Percentiles rank a stretch among this genome's conserved stretches.
Evolutionary conservation across 2,888 invertebrate species (phyloP).

Genomic region (Pheosia gnoma): DNA sequence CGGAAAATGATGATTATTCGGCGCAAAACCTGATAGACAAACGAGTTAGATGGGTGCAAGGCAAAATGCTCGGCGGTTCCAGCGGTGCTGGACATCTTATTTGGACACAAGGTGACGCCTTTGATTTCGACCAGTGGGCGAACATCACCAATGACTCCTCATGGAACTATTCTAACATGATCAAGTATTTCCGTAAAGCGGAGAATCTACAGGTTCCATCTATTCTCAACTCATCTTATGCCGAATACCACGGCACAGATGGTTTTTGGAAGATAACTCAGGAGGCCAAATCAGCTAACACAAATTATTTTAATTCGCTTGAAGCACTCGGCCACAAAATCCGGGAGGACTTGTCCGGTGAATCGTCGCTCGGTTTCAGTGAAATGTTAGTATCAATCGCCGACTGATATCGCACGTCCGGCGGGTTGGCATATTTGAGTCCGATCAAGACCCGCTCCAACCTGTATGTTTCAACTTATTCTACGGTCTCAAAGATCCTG

Average conservation of each 20-base stretch:
- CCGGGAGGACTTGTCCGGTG: slow-evolving; percentile 34
- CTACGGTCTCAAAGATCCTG: not conserved
- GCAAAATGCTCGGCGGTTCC: slow-evolving; percentile 18
- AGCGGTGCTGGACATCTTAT: slow-evolving; percentile 11
- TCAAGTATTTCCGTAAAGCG: slow-evolving; percentile 16
- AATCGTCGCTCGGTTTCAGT: slow-evolving; percentile 30
- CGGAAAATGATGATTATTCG: slow-evolving; percentile 6
- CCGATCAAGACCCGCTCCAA: not conserved
- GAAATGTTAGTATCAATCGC: slow-evolving; percentile 33
- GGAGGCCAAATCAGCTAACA: slow-evolving; percentile 14
- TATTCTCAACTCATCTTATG: slow-evolving; percentile 14
- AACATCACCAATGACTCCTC: slow-evolving; percentile 9
- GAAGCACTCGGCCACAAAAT: slow-evolving; percentile 20
- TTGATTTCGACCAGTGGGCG: slow-evolving; percentile 12
- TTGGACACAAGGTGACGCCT: not conserved
- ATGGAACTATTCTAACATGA: slow-evolving; percentile 13
- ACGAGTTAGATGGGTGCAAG: slow-evolving; percentile 2
- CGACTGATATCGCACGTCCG: not conserved
- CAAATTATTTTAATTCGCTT: slow-evolving; percentile 21
- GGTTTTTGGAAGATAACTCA: slow-evolving; percentile 30
- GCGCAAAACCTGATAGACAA: slow-evolving; percentile 4
- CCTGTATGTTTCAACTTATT: not conserved
- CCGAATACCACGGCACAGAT: slow-evolving; percentile 23
- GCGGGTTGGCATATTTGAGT: not conserved
- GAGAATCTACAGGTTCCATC: slow-evolving; percentile 19